Conservation (phyloP, 1,140 invertebrate species). For the Rhysida immarginata region DNA sequence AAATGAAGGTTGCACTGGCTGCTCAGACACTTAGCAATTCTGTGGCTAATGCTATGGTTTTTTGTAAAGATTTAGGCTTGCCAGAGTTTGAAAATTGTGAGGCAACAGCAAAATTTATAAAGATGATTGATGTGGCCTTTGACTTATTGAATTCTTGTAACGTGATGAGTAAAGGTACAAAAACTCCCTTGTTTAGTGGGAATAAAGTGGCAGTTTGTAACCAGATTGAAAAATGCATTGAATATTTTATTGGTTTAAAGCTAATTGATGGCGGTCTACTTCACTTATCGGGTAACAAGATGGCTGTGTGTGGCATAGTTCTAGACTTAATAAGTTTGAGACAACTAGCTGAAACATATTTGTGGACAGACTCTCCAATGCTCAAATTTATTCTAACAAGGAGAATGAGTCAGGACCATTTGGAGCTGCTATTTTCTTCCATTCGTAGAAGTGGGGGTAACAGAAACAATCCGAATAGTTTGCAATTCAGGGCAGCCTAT, state of each 20-base stretch:
- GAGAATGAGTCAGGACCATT: background rate
- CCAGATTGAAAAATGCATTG: background rate
- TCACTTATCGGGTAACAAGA: background rate
- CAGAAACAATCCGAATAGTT: background rate
- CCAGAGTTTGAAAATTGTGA: background rate
- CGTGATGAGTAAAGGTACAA: background rate
- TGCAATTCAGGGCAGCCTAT: background rate
- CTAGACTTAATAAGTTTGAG: background rate
- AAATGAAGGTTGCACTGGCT: conserved; percentile 23
- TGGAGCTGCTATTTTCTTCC: background rate
- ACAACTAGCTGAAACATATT: background rate
- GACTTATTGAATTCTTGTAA: background rate
- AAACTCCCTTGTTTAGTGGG: background rate
- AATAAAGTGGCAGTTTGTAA: background rate
- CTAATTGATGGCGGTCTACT: background rate
- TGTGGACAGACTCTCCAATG: background rate
- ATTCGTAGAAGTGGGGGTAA: background rate
- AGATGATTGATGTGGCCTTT: background rate
- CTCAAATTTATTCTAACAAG: background rate
- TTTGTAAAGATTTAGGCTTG: background rate
- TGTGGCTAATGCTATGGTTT: background rate
- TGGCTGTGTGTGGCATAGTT: background rate
- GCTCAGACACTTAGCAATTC: background rate
- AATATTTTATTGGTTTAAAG: background rate
- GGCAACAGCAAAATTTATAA: background rate